phyloP scores from a whole-genome alignment of 2,797 vertebrate genomes.

The Enteromius thamalakanensis region DNA sequence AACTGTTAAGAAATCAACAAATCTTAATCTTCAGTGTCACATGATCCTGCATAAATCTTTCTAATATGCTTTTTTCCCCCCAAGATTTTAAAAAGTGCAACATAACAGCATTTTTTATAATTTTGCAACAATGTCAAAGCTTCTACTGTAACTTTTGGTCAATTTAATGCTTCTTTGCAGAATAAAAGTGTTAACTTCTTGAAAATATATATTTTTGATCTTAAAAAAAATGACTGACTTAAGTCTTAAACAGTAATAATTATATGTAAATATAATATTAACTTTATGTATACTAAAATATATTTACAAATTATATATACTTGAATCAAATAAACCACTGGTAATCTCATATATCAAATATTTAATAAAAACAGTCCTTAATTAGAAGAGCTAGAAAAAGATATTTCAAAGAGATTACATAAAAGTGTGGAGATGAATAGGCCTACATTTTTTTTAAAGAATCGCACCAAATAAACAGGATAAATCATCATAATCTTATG shows the following conservation, averaged over 20 bases:
- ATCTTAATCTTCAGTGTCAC: neutral
- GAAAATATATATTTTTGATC: neutral
- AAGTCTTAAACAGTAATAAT: neutral
- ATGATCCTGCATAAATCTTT: neutral
- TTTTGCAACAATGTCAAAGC: neutral
- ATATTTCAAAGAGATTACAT: constrained; percentile 1
- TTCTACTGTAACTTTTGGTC: neutral
- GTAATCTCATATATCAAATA: neutral
- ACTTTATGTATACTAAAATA: neutral
- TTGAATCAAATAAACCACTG: neutral
- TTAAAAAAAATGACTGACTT: neutral
- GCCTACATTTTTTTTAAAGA: neutral
- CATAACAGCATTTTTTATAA: neutral
- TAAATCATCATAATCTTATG: neutral
- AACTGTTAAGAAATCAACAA: no score
- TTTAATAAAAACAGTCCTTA: neutral
- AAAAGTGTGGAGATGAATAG: neutral
- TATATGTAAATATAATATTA: neutral
- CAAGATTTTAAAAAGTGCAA: neutral
- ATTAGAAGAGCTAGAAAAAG: neutral
- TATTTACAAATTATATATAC: neutral
- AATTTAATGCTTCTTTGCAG: neutral
- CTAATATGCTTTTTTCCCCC: neutral
- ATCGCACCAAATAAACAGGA: neutral
- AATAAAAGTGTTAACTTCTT: neutral